Evolutionary conservation across 1,140 invertebrate species (phyloP), one percentile per base, ranked within the genome.

Genomic region (Dendrolimus kikuchii): DNA sequence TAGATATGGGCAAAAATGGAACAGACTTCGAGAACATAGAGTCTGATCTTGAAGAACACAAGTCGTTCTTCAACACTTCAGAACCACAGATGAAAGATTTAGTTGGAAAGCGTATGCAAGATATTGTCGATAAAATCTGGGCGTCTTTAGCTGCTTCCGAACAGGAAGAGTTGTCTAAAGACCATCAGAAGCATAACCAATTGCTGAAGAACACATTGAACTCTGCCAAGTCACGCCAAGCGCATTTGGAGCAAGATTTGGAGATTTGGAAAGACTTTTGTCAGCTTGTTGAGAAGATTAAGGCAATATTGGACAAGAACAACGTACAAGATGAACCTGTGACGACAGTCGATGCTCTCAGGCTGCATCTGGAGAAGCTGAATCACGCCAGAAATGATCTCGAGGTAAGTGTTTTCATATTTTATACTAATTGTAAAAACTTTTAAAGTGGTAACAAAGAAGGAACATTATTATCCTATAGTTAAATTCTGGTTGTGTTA

Each of bases 11-110:
- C 55, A 94, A 95, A 68, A 92, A 94, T 60, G 96, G 95, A 42
- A 92, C 96, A 36, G 95, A 98, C 74, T 97, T 96, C 76, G 93
- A 95, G 64, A 96, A 94, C 62, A 92, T 97, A 5, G 86, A 93
- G 36, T 88, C 90, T 6, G 94, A 96, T 69, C 86, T 98, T 7
- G 93, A 95, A 74, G 94, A 97, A 64, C 95, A 96, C 69, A 95
- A 95, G 81, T 91, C 91, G 37, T 96, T 94, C 88, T 95, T 96
- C 68, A 93, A 92, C 61, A 66, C 76, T 9, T 93, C 91, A 44
- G 94, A 96, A 71, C 86, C 90, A 1, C 89, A 91, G 40, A 94
- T 95, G 64, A 91, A 92, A 36, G 94, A 95, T 70, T 81, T 96
- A 46, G 92, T 96, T 0, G 92, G 93, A 2, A 92, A 95, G 56